These are phyloP conservation scores for Sturmia bella DNA, from an alignment of 2,888 invertebrate genomes.

Conservation along the genomic window DNA sequence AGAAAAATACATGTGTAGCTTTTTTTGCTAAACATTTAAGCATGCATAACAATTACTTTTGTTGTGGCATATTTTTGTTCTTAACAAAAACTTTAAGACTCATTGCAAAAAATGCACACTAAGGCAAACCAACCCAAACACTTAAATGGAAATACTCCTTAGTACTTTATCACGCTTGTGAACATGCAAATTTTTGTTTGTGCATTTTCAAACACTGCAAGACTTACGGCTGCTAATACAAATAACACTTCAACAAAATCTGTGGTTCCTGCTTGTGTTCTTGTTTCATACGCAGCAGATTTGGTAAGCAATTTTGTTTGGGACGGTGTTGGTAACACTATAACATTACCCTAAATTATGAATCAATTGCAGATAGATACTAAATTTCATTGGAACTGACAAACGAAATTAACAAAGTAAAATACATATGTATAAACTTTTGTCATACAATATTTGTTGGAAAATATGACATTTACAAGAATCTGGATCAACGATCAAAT, in stretches of 20 bases:
- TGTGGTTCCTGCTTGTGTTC: constrained; percentile 44
- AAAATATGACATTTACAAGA: no score
- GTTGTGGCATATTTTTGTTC: constrained; percentile 64
- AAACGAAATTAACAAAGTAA: no score
- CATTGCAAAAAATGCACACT: constrained; percentile 27
- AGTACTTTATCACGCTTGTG: constrained; percentile 58
- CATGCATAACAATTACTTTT: constrained; percentile 68
- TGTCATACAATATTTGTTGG: no score
- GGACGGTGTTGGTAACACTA: no score
- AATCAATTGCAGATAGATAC: no score
- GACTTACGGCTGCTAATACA: constrained; percentile 21
- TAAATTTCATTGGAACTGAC: no score
- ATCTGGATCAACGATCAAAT: no score
- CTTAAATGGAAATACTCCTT: constrained; percentile 17
- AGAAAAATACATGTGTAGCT: constrained; percentile 58
- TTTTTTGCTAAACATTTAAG: constrained; percentile 58
- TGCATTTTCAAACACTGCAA: neutral
- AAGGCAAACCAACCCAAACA: constrained; percentile 9
- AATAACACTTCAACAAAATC: constrained; percentile 55
- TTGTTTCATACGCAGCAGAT: neutral
- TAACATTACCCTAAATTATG: no score
- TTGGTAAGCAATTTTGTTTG: no score
- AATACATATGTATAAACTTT: no score
- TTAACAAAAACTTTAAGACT: constrained; percentile 43
- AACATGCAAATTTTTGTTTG: constrained; percentile 16